Percentiles rank a stretch among this genome's conserved stretches.
These are phyloP conservation scores for Marcusenius ussheri DNA, from an alignment of 2,113 vertebrate genomes.

Conservation along the genomic window DNA sequence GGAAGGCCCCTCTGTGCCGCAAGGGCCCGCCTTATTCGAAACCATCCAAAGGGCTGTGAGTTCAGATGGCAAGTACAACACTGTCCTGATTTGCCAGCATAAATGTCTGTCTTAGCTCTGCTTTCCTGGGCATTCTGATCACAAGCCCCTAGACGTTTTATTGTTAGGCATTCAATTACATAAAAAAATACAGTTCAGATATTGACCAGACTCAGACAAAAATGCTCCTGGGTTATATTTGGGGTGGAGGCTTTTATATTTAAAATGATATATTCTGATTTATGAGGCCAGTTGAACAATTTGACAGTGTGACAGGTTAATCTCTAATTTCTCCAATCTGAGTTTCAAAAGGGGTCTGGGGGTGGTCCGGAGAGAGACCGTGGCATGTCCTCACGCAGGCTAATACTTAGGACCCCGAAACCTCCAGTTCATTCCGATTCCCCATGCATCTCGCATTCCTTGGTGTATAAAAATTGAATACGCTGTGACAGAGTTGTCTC, in stretches of 20 bases:
- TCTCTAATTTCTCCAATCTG: slow-evolving; percentile 51
- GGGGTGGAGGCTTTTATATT: slow-evolving; percentile 25
- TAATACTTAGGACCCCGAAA: not conserved
- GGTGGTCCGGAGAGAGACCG: too few relatives aligned
- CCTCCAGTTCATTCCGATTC: not conserved
- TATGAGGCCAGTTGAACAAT: slow-evolving; percentile 60
- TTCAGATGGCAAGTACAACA: not conserved
- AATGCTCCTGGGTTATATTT: slow-evolving; percentile 36
- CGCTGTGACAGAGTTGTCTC: slow-evolving; percentile 14
- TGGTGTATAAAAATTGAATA: slow-evolving; percentile 39
- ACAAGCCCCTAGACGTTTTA: slow-evolving; percentile 46
- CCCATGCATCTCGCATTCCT: slow-evolving; percentile 26
- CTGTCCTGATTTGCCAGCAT: not conserved
- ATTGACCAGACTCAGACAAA: slow-evolving; percentile 48
- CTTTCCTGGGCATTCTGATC: slow-evolving; percentile 2
- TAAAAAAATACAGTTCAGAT: slow-evolving; percentile 63
- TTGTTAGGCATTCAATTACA: slow-evolving; percentile 61
- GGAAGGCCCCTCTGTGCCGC: slow-evolving; percentile 1
- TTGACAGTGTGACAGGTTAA: slow-evolving; percentile 61
- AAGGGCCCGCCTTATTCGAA: slow-evolving; percentile 25
- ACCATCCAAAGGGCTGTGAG: slow-evolving; percentile 22
- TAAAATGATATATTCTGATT: slow-evolving; percentile 70
- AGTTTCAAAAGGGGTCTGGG: slow-evolving; percentile 43
- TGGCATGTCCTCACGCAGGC: not conserved
- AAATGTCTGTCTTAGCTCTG: not conserved